Percentiles rank a stretch among this genome's conserved stretches.
Conservation (phyloP, 2,797 vertebrate genomes). For the Perodicticus potto region DNA sequence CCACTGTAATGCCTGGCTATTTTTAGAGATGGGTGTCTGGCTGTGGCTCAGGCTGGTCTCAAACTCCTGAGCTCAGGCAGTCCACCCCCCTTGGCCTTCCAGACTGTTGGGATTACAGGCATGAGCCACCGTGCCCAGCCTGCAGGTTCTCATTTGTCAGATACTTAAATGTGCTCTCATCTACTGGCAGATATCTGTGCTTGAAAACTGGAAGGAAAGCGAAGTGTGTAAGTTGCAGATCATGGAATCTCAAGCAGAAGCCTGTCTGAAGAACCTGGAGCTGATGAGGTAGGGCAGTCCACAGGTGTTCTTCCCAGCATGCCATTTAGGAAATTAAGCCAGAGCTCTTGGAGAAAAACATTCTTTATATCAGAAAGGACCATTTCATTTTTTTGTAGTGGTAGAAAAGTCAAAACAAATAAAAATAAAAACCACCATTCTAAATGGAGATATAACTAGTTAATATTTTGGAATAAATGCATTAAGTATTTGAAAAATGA, state of each 20-base stretch:
- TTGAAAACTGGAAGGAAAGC: constrained; percentile 88
- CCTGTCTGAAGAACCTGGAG: constrained; percentile 87
- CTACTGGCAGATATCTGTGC: constrained; percentile 88
- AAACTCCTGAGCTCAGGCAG: too few relatives aligned
- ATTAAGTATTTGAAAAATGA: constrained; percentile 3
- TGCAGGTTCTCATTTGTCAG: background rate
- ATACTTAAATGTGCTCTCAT: background rate
- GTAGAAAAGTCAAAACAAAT: background rate
- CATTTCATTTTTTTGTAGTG: background rate
- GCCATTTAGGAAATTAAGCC: background rate
- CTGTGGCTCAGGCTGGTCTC: too few relatives aligned
- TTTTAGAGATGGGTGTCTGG: too few relatives aligned
- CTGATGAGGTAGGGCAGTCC: constrained; percentile 86
- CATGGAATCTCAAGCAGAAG: constrained; percentile 84
- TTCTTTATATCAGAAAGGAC: background rate
- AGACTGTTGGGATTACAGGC: too few relatives aligned
- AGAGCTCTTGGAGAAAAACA: background rate
- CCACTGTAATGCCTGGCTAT: too few relatives aligned
- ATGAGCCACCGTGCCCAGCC: too few relatives aligned
- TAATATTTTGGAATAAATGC: background rate
- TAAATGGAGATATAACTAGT: background rate
- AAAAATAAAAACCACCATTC: constrained; percentile 2
- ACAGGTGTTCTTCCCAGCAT: rapidly evolving
- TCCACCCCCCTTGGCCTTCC: too few relatives aligned
- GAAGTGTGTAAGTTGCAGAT: constrained; percentile 84